Percentiles rank a stretch among this genome's conserved stretches.
phyloP scores from a whole-genome alignment of 2,888 invertebrate species.

The Cistogaster globosa region DNA sequence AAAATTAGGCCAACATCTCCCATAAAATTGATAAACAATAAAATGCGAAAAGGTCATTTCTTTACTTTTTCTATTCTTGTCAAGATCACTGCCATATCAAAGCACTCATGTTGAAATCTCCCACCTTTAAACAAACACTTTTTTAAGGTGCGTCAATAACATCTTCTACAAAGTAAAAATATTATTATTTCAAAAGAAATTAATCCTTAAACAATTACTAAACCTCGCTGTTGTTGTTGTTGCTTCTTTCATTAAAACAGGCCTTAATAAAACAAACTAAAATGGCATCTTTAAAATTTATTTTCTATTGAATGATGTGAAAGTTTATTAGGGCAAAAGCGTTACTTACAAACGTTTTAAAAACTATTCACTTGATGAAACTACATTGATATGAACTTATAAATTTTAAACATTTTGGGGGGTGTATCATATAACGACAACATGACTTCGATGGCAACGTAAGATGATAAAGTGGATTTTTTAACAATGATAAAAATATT shows the following conservation, averaged over 20 bases:
- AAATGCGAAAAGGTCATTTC: background rate
- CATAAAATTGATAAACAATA: background rate
- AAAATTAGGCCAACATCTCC: background rate
- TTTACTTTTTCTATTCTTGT: background rate
- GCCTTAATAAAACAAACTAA: constrained; percentile 10
- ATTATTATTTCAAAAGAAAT: background rate
- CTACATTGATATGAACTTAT: constrained; percentile 52
- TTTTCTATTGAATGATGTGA: constrained; percentile 65
- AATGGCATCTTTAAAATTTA: background rate
- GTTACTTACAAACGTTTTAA: constrained; percentile 70
- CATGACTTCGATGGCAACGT: constrained; percentile 4
- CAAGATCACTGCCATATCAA: background rate
- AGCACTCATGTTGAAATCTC: background rate
- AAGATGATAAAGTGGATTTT: constrained; percentile 36
- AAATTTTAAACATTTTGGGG: constrained; percentile 53
- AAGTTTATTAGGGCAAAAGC: constrained; percentile 73
- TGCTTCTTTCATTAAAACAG: background rate
- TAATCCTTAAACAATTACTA: constrained; percentile 32
- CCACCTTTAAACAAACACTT: background rate
- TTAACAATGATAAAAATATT: constrained; percentile 43
- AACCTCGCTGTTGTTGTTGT: background rate
- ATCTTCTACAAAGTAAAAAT: constrained; percentile 1
- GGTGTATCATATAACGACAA: constrained; percentile 58
- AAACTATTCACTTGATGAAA: constrained; percentile 48
- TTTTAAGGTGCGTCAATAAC: constrained; percentile 51